Conservation (phyloP, 2,888 invertebrate species). For the Luperina testacea region DNA sequence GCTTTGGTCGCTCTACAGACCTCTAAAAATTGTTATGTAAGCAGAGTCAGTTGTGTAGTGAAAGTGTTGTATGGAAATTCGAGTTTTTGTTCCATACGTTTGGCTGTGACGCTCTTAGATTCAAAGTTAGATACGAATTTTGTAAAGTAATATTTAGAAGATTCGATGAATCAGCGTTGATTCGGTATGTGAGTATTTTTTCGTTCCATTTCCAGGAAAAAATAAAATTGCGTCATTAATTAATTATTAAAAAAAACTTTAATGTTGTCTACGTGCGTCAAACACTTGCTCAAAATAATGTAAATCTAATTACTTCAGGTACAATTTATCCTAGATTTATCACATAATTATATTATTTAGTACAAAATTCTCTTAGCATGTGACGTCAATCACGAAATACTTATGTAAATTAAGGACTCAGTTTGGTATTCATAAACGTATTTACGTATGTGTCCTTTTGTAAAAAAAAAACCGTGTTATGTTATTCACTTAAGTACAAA, state of each 20-base stretch:
- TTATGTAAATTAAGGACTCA: conserved; percentile 39
- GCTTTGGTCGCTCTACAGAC: conserved; percentile 42
- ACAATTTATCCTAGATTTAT: conserved; percentile 4
- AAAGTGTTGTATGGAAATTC: conserved; percentile 55
- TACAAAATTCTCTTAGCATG: background rate
- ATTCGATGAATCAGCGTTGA: background rate
- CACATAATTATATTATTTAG: background rate
- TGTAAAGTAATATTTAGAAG: background rate
- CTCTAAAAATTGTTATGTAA: conserved; percentile 44
- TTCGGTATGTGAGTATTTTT: conserved; percentile 29
- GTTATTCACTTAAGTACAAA: background rate
- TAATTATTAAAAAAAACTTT: background rate
- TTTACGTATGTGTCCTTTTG: background rate
- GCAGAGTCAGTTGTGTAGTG: conserved; percentile 26
- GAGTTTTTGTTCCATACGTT: background rate
- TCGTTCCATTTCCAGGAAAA: rapidly evolving
- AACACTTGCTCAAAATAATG: background rate
- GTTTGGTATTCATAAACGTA: conserved; percentile 22
- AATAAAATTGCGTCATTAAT: background rate
- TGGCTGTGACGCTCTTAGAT: background rate
- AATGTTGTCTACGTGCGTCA: conserved; percentile 26
- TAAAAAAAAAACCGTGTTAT: conserved; percentile 15
- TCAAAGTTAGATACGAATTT: background rate
- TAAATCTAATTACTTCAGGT: background rate
- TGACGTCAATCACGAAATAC: conserved; percentile 31